Evolutionary conservation across 2,888 invertebrate species (phyloP).

Genomic region (Tyria jacobaeae): DNA sequence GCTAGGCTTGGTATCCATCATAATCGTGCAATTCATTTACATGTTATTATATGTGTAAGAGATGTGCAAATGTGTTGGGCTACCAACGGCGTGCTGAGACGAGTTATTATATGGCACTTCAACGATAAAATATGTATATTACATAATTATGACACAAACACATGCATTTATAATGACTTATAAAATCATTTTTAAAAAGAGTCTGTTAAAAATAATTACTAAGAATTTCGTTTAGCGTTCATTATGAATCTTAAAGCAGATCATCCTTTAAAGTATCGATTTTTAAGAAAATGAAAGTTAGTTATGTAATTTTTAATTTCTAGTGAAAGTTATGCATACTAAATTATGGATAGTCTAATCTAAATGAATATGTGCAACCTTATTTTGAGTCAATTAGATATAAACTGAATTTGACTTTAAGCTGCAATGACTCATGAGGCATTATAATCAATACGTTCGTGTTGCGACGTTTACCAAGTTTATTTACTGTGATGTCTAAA

Average conservation of each 20-base stretch:
- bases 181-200: not conserved
- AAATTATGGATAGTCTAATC: not conserved
- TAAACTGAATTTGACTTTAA: constrained; percentile 16
- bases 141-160: constrained; percentile 16
- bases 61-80: constrained; percentile 57
- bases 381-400: constrained; percentile 21
- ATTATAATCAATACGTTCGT: constrained; percentile 19
- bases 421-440: not conserved
- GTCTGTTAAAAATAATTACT: constrained; percentile 23
- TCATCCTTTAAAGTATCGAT: constrained; percentile 17
- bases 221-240: constrained; percentile 26
- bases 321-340: constrained; percentile 28
- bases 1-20: constrained; percentile 72
- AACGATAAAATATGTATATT: constrained; percentile 19
- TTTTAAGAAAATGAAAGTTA: constrained; percentile 26
- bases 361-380: constrained; percentile 12
- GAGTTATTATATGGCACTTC: constrained; percentile 14
- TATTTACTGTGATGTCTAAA: constrained; percentile 25
- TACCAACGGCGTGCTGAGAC: constrained; percentile 11
- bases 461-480: constrained; percentile 23
- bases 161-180: not conserved
- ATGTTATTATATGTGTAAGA: constrained; percentile 69
- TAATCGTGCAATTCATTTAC: constrained; percentile 79
- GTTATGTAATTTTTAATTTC: constrained; percentile 38
- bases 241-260: constrained; percentile 25